Evolutionary conservation across 1,140 invertebrate species (phyloP).

Genomic region (Anthonomus grandis): DNA sequence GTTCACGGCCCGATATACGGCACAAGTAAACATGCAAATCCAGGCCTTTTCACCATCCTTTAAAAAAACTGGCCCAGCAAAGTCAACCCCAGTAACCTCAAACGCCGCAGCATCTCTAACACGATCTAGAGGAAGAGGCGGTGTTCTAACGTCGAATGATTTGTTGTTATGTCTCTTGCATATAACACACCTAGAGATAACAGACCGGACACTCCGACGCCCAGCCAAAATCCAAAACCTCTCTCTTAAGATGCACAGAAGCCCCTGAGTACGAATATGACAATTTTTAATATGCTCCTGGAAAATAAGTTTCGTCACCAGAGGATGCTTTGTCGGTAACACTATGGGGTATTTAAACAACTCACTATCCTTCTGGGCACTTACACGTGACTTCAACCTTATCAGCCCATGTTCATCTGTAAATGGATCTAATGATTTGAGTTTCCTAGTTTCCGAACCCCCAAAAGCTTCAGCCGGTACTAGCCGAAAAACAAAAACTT

Average conservation of each 20-base stretch:
- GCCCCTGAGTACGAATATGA: slow-evolving; percentile 20
- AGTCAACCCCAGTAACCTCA: slow-evolving; percentile 31
- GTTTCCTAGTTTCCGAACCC: background rate
- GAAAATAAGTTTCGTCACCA: slow-evolving; percentile 17
- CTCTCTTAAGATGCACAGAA: slow-evolving; percentile 21
- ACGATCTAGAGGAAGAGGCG: slow-evolving; percentile 39
- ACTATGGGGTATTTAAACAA: slow-evolving; percentile 35
- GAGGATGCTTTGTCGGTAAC: slow-evolving; percentile 32
- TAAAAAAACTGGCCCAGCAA: slow-evolving; percentile 37
- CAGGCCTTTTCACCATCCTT: slow-evolving; percentile 12
- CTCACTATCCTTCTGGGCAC: slow-evolving; percentile 27
- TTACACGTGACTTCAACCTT: slow-evolving; percentile 35
- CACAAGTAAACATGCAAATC: slow-evolving; percentile 37
- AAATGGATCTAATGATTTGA: background rate
- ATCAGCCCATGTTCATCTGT: slow-evolving; percentile 9
- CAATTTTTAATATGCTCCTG: slow-evolving; percentile 6
- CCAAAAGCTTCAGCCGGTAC: background rate
- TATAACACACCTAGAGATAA: slow-evolving; percentile 36
- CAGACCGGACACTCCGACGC: slow-evolving; percentile 27
- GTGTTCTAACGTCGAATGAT: slow-evolving; percentile 23
- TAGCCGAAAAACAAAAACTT: slow-evolving; percentile 24
- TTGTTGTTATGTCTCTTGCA: slow-evolving; percentile 38
- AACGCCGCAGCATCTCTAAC: slow-evolving; percentile 35
- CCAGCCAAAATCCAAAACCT: slow-evolving; percentile 27
- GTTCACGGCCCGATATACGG: slow-evolving; percentile 43